Evolutionary conservation across 2,113 vertebrate genomes (phyloP).

Genomic region (Eurypyga helias): DNA sequence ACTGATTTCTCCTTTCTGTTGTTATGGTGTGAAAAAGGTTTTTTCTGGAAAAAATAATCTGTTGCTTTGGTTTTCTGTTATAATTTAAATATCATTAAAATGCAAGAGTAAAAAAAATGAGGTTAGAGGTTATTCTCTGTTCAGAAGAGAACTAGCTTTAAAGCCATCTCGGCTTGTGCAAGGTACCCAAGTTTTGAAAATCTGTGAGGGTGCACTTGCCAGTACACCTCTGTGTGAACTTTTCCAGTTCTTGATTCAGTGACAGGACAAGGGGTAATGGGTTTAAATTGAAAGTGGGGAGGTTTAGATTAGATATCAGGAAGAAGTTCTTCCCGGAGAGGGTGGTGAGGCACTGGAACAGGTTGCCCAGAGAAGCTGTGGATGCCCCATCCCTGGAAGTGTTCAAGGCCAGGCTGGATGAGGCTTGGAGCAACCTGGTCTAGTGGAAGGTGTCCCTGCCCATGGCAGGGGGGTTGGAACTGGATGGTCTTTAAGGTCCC

Average conservation of each 20-base stretch:
- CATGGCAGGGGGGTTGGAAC: no score
- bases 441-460: no score
- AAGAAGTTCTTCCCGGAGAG: no score
- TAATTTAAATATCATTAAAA: not conserved
- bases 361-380: no score
- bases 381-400: no score
- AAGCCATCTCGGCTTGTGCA: not conserved
- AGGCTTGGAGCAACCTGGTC: no score
- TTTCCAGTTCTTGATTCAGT: not conserved
- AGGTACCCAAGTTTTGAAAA: not conserved
- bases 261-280: no score
- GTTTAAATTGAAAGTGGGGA: no score
- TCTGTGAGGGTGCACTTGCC: accelerated
- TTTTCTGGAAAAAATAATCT: not conserved
- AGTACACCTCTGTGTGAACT: not conserved
- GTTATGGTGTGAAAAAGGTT: not conserved
- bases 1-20: not conserved
- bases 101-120: not conserved
- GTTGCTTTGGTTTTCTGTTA: not conserved
- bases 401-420: no score
- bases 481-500: no score
- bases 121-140: not conserved
- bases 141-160: not conserved
- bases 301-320: no score
- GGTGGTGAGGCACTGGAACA: no score